Evolutionary conservation across 2,888 invertebrate genomes (phyloP).

Genomic region (Chrysina gloriosa): DNA sequence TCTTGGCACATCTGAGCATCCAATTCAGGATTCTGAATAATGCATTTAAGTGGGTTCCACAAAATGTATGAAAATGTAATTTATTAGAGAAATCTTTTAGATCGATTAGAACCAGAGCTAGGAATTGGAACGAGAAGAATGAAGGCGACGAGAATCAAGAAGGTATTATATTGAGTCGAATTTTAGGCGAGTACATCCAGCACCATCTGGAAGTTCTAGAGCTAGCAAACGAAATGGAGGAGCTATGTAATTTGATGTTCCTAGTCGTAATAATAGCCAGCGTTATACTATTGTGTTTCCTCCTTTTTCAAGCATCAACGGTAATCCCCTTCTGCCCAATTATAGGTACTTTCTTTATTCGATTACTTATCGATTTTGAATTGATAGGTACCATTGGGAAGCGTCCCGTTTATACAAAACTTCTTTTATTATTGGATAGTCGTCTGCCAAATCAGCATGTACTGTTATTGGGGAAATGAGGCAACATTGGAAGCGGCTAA

Average conservation of each 20-base stretch:
- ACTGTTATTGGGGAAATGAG: slow-evolving; percentile 52
- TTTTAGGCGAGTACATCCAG: slow-evolving; percentile 45
- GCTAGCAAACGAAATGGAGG: slow-evolving; percentile 46
- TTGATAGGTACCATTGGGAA: slow-evolving; percentile 44
- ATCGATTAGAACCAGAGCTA: slow-evolving; percentile 5
- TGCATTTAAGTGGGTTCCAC: slow-evolving; percentile 41
- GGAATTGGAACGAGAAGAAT: background rate
- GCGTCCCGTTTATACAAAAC: slow-evolving; percentile 47
- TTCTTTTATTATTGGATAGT: slow-evolving; percentile 48
- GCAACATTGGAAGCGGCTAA: slow-evolving; percentile 46
- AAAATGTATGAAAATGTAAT: background rate
- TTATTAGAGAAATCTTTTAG: background rate
- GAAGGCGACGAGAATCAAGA: background rate
- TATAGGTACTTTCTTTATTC: slow-evolving; percentile 1
- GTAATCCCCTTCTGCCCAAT: slow-evolving; percentile 30
- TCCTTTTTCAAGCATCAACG: slow-evolving; percentile 43
- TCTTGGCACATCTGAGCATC: slow-evolving; percentile 47
- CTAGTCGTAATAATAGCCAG: slow-evolving; percentile 41
- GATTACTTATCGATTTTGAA: background rate
- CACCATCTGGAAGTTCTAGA: slow-evolving; percentile 47
- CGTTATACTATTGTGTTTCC: slow-evolving; percentile 42
- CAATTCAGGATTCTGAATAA: slow-evolving; percentile 47
- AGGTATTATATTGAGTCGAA: background rate
- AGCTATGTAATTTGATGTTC: slow-evolving; percentile 45
- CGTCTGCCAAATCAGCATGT: slow-evolving; percentile 49